Conservation (phyloP, 2,888 invertebrate species). For the Orthonevra nobilis region DNA sequence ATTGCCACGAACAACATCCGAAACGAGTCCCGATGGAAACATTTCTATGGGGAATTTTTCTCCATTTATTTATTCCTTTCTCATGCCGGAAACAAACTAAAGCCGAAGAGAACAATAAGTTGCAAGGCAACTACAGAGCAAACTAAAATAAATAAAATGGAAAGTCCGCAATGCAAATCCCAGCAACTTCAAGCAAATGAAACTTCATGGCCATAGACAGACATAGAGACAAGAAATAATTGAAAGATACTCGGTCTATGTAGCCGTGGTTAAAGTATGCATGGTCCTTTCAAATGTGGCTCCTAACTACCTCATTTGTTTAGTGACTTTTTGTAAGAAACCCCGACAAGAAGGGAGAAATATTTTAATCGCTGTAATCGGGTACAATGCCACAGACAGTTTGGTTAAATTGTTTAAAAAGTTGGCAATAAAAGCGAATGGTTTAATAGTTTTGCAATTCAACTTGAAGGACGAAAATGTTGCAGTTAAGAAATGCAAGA, state of each 20-base stretch:
- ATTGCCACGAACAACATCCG: background rate
- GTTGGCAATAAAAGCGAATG: no score
- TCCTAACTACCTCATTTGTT: constrained; percentile 22
- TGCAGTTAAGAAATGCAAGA: no score
- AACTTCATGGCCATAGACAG: constrained; percentile 54
- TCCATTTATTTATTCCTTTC: constrained; percentile 2
- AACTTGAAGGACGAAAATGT: no score
- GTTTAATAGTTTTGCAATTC: no score
- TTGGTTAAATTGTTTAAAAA: constrained; percentile 11
- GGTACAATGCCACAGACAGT: constrained; percentile 21
- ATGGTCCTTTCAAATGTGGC: constrained; percentile 6
- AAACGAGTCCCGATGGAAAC: background rate
- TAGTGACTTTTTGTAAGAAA: background rate
- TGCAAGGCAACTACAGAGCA: background rate
- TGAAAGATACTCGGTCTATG: constrained; percentile 30
- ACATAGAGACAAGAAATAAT: constrained; percentile 60
- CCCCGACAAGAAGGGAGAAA: background rate
- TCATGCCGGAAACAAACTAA: constrained; percentile 17
- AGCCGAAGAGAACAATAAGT: constrained; percentile 16
- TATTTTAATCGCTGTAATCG: constrained; percentile 22
- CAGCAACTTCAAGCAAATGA: constrained; percentile 52
- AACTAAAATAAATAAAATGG: constrained; percentile 4
- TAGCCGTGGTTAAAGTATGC: background rate
- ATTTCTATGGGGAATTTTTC: background rate
- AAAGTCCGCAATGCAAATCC: constrained; percentile 63